Evolutionary conservation across 2,888 invertebrate species (phyloP), one percentile per base, ranked within the genome.

Genomic region (Cristatella mucedo): DNA sequence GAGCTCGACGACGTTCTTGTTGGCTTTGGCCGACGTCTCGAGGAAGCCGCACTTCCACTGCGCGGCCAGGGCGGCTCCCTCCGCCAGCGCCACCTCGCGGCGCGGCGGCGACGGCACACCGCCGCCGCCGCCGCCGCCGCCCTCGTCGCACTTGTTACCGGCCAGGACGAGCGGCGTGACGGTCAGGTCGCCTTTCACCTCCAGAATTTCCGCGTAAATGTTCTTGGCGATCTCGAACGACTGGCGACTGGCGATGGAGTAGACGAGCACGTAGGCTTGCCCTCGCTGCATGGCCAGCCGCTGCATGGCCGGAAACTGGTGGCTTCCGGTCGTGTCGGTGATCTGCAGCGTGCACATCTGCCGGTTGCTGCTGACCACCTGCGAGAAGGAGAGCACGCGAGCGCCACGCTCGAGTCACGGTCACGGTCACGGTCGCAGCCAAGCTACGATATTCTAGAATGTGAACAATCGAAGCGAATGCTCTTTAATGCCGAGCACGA

Each of bases 251-350:
- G 87, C 91, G 48, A 93, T 84, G 49, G 95, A 91, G 71, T 84
- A 95, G 38, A 97, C 93, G 58, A 99, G 74, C 61, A 99, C 89
- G 70, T 97, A 97, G 52, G 97, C 97, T 69, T 99, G 93, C 21
- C 95, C 95, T 74, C 95, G 93, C 67, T 85, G 85, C 64, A 95
- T 93, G 53, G 87, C 87, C 59, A 97, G 73, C 64, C 95, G 74
- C 70, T 97, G 95, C 97, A 97, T 99, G 42, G 97, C 97, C 46
- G 97, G 97, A 70, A 97, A 97, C 72, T 97, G 97, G 71, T 97
- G 97, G 48, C 89, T 89, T 51, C 97, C 95, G 52, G 97, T 95
- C 48, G 89, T 95, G 68, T 99, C 97, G 45, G 97, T 99, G 63
- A 99, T 95, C 77, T 99, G 95, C 53, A 99, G 75, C 40, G 97